phyloP scores from a whole-genome alignment of 2,797 vertebrate genomes.

The Pogoniulus pusillus region DNA sequence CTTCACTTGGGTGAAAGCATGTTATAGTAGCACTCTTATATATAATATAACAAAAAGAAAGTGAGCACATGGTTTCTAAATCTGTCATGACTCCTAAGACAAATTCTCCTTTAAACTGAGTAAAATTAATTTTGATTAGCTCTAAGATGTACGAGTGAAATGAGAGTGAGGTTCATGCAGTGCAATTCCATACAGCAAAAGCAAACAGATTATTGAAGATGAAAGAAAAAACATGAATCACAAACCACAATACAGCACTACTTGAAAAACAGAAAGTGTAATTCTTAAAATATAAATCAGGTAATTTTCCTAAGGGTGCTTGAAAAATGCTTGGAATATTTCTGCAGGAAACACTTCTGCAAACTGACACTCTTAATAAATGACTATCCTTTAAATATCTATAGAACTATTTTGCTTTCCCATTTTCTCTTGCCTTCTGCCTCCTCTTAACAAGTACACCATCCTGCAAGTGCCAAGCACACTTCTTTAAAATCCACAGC shows the following conservation, averaged over 20 bases:
- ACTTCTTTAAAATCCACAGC: constrained; percentile 45
- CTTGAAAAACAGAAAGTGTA: neutral
- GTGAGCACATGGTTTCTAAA: neutral
- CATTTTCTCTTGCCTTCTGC: neutral
- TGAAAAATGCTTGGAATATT: neutral
- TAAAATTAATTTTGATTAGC: neutral
- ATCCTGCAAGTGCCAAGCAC: constrained; percentile 5
- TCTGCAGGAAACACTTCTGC: neutral
- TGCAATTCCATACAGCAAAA: neutral
- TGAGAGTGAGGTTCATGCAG: neutral
- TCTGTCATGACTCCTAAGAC: neutral
- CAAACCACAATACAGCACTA: neutral
- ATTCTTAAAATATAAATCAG: neutral
- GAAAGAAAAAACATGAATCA: neutral
- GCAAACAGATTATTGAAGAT: neutral
- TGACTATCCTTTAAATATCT: constrained; percentile 3
- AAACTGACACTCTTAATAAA: neutral
- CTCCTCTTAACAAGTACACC: neutral
- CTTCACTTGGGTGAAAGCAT: neutral
- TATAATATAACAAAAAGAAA: neutral
- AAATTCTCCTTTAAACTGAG: neutral
- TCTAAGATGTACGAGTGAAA: neutral
- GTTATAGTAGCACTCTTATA: neutral
- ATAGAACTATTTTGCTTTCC: constrained; percentile 3
- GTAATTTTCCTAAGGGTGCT: neutral